Evolutionary conservation across 2,113 vertebrate genomes (phyloP).

Genomic region (Ictalurus punctatus): DNA sequence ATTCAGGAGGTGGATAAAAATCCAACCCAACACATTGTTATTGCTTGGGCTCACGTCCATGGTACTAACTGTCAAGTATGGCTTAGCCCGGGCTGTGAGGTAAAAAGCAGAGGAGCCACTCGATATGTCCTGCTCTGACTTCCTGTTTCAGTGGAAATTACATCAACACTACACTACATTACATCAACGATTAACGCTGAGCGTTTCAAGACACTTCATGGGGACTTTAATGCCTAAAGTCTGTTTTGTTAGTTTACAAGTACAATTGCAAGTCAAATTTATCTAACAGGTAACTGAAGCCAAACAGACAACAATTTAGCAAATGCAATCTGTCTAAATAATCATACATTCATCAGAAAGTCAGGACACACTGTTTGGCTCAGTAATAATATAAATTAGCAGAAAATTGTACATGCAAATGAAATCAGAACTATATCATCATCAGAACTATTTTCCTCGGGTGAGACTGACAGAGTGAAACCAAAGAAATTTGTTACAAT

Average conservation of each 20-base stretch:
- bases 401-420: not conserved
- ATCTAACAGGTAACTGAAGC: not conserved
- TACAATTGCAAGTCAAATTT: not conserved
- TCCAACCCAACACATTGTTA: no score
- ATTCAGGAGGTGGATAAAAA: no score
- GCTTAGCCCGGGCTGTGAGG: no score
- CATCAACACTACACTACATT: no score
- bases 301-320: not conserved
- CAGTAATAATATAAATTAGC: not conserved
- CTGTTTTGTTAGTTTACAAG: not conserved
- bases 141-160: no score
- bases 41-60: no score
- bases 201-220: no score
- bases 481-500: not conserved
- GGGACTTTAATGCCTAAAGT: not conserved
- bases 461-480: not conserved
- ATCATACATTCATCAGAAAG: not conserved
- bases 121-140: no score
- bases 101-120: no score
- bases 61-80: no score
- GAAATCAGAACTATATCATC: not conserved
- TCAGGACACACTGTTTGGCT: not conserved
- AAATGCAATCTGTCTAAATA: not conserved
- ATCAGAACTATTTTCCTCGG: not conserved
- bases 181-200: no score